Base-by-base conservation (phyloP, 2,113 vertebrate species). In the Oenanthe melanoleuca region DNA sequence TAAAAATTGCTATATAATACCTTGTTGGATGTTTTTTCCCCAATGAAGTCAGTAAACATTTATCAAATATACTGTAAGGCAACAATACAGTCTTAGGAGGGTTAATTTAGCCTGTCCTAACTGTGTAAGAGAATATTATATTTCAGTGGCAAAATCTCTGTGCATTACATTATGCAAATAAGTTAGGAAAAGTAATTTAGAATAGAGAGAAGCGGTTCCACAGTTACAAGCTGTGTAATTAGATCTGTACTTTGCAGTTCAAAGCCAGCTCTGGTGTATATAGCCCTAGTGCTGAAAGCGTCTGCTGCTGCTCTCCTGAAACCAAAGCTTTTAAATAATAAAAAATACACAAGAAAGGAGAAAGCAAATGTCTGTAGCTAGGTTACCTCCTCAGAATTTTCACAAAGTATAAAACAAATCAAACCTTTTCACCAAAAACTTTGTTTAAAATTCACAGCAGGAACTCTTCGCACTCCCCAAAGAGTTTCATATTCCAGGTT, bases 141-240 rank as follows among this genome's bases (percentile, higher is more conserved):
- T 96, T 97, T 96, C 96, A 90, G 66, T 84, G 50, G 91, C 75
- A 91, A 97, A 96, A 96, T 96, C 94, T 97, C 93, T 83, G 86
- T 65, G 95, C 93, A 97, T 96, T 96, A 97, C 90, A 97, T 97
- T 97, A 98, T 98, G 96, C 95, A 98, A 97, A 98, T 98, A 97
- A 94, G 94, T 93, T 86, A 93, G 80, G 31, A 91, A 97, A 97
- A 97, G 95, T 95, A 96, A 98, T 97, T 97, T 95, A 95, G 94
- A 97, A 93, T 53, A 95, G 92, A 97, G 66, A 97, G 95, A 95
- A 97, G 86, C 26, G 16, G 94, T 96, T 97, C 94, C 79, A 80
- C 94, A 96, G 97, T 96, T 97, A 97, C 95, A 97, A 96, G 93
- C 95, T 97, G 96, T 95, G 97, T 98, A 98, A 98, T 98, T 97